Percentiles rank a stretch among this genome's conserved stretches.
phyloP scores from a whole-genome alignment of 2,797 vertebrate species.

The Champsocephalus esox region DNA sequence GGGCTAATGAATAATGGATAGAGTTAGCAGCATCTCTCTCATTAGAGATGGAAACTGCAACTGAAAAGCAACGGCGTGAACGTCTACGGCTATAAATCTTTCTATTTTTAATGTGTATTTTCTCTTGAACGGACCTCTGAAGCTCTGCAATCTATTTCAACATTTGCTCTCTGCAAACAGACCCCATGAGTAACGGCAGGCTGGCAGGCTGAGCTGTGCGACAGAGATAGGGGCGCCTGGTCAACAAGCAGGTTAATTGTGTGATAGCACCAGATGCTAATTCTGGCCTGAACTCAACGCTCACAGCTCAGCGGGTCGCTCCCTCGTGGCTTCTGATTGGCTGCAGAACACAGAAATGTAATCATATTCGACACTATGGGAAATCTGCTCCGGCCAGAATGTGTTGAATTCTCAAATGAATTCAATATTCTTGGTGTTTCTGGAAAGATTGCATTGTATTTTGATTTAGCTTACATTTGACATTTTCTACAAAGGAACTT shows the following conservation, averaged over 20 bases:
- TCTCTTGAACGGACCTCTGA: constrained; percentile 9
- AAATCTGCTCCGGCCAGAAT: constrained; percentile 9
- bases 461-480: too few species aligned
- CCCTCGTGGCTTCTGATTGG: constrained; percentile 40
- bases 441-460: constrained; percentile 8
- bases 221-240: constrained; percentile 64
- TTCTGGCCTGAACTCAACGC: constrained; percentile 32
- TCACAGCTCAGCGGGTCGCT: constrained; percentile 13
- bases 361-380: constrained; percentile 24
- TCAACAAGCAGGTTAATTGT: constrained; percentile 81
- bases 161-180: constrained; percentile 54
- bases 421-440: constrained; percentile 45
- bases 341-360: constrained; percentile 34
- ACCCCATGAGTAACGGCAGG: constrained; percentile 41
- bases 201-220: constrained; percentile 55
- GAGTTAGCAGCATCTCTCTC: not conserved
- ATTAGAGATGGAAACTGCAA: not conserved
- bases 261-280: constrained; percentile 68
- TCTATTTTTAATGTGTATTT: constrained; percentile 34
- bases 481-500: too few species aligned
- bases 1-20: constrained; percentile 20
- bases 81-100: not conserved
- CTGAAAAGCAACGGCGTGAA: constrained; percentile 5
- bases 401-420: constrained; percentile 22
- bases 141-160: constrained; percentile 34